Conservation (phyloP, 2,797 vertebrate species). For the Clamator glandarius region DNA sequence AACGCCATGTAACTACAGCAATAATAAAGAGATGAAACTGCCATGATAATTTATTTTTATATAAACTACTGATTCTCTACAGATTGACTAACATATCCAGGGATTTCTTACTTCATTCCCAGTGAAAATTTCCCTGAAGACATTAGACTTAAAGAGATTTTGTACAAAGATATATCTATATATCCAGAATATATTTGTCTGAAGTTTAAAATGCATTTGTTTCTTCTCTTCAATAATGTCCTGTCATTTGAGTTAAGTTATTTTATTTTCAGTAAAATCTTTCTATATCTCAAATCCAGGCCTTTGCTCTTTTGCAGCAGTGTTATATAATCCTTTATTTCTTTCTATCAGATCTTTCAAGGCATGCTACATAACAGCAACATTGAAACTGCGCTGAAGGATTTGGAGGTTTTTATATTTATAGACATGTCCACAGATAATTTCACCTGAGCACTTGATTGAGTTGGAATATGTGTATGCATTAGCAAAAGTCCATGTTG, state of each 20-base stretch:
- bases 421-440: background rate
- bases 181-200: background rate
- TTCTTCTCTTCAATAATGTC: background rate
- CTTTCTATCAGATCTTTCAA: background rate
- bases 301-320: background rate
- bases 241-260: background rate
- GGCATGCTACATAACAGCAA: background rate
- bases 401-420: background rate
- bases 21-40: background rate
- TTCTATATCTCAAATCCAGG: background rate
- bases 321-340: background rate
- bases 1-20: background rate
- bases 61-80: background rate
- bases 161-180: background rate
- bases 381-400: background rate
- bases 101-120: background rate
- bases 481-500: background rate
- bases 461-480: background rate
- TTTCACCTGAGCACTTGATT: background rate
- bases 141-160: background rate
- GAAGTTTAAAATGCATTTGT: background rate
- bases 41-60: background rate
- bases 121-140: background rate
- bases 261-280: background rate
- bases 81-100: background rate